Evolutionary conservation across 2,113 vertebrate genomes (phyloP).

Genomic region (Rana temporaria): DNA sequence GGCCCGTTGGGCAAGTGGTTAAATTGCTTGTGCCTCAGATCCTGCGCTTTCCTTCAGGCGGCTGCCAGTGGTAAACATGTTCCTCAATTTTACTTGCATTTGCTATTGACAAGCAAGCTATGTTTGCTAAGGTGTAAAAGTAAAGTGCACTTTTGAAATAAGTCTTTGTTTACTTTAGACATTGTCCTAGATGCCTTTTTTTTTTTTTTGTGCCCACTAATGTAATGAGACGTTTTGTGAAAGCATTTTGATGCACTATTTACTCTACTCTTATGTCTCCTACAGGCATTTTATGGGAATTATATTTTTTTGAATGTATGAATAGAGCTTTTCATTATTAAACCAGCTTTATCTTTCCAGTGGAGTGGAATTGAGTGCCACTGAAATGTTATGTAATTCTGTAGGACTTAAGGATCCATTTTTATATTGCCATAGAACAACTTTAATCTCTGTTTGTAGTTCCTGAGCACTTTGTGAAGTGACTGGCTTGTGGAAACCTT

Average conservation of each 20-base stretch:
- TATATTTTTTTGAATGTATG: not conserved
- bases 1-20: too few species aligned
- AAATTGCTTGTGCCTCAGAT: too few species aligned
- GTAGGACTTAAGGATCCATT: not conserved
- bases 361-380: slow-evolving; percentile 7
- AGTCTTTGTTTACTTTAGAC: too few species aligned
- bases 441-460: not conserved
- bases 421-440: not conserved
- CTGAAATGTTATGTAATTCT: slow-evolving; percentile 6
- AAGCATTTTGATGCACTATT: not conserved
- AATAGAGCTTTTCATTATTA: slow-evolving; percentile 25
- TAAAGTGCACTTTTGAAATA: too few species aligned
- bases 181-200: not conserved
- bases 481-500: not conserved
- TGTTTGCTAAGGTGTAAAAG: too few species aligned
- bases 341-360: slow-evolving; percentile 20
- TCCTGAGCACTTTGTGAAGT: not conserved
- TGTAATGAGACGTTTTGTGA: slow-evolving; percentile 9
- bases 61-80: too few species aligned
- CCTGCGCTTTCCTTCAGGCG: too few species aligned
- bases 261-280: not conserved
- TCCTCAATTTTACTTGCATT: too few species aligned
- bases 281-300: slow-evolving; percentile 16
- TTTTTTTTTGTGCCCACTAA: not conserved
- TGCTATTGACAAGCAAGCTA: too few species aligned